phyloP scores from a whole-genome alignment of 2,113 vertebrate species.

The Oreochromis aureus region DNA sequence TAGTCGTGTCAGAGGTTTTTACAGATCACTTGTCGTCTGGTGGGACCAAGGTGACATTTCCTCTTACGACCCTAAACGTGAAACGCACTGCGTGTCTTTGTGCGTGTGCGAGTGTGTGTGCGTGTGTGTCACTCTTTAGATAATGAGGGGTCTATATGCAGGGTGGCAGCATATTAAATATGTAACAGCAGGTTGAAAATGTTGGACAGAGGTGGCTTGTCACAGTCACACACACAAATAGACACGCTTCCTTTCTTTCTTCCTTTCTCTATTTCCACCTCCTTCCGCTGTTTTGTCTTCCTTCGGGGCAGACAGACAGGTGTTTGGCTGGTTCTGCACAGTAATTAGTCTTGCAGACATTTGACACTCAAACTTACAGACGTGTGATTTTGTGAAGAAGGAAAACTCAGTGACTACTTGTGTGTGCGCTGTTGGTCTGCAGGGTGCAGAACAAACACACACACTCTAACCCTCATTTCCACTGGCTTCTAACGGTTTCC shows the following conservation, averaged over 20 bases:
- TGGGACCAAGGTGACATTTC: slow-evolving; percentile 67
- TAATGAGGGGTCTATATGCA: slow-evolving; percentile 72
- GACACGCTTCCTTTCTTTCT: neutral
- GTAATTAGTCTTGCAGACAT: neutral
- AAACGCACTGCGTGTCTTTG: neutral
- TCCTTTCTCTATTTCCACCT: neutral
- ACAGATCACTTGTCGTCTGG: slow-evolving; percentile 55
- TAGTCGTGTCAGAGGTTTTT: slow-evolving; percentile 53
- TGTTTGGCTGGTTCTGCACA: neutral
- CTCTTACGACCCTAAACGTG: slow-evolving; percentile 51
- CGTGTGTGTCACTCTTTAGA: slow-evolving; percentile 17
- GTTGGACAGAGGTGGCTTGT: slow-evolving; percentile 57
- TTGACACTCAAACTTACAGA: neutral
- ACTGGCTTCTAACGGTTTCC: neutral
- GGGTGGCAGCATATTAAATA: slow-evolving; percentile 65
- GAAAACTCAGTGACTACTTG: neutral
- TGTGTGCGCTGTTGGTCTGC: neutral
- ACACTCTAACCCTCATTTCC: neutral
- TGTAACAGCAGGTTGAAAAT: slow-evolving; percentile 55
- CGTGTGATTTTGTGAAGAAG: neutral
- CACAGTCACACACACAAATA: slow-evolving; percentile 30
- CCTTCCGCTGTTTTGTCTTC: neutral
- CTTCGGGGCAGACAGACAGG: slow-evolving; percentile 4
- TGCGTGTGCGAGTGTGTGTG: neutral
- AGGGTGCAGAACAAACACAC: neutral